phyloP scores from a whole-genome alignment of 2,113 vertebrate genomes.

The Syngnathus typhle region DNA sequence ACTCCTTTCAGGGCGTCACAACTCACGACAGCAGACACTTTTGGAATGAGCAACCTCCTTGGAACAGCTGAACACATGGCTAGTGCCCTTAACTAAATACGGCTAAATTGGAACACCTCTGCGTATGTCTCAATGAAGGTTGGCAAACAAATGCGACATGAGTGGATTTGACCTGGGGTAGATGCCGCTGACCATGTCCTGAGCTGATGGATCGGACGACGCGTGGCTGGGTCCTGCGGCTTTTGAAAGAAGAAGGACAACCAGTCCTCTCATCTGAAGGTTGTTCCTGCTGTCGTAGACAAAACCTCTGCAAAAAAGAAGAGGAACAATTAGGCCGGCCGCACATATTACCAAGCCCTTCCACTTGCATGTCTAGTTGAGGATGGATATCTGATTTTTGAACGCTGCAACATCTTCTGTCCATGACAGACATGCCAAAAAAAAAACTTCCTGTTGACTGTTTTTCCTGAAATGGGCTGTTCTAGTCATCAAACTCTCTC shows the following conservation, averaged over 20 bases:
- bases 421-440: too few species aligned
- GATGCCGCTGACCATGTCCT: conserved; percentile 91
- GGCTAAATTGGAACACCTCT: too few species aligned
- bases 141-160: not conserved
- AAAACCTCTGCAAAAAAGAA: conserved; percentile 73
- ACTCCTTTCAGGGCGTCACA: conserved; percentile 60
- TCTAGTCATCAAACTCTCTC: too few species aligned
- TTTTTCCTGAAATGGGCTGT: too few species aligned
- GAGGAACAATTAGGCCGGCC: not conserved
- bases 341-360: too few species aligned
- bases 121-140: too few species aligned
- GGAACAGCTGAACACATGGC: too few species aligned
- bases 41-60: conserved; percentile 29
- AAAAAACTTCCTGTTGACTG: too few species aligned
- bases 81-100: too few species aligned
- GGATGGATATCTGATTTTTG: too few species aligned
- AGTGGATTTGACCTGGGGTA: conserved; percentile 81
- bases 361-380: too few species aligned
- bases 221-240: conserved; percentile 80
- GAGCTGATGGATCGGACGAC: conserved; percentile 62
- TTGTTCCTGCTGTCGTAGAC: conserved; percentile 85
- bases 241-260: conserved; percentile 90
- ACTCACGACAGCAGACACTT: conserved; percentile 66
- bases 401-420: too few species aligned
- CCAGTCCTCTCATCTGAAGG: conserved; percentile 88